Evolutionary conservation across 2,888 invertebrate species (phyloP), one percentile per base, ranked within the genome.

Genomic region (Euphydryas editha): DNA sequence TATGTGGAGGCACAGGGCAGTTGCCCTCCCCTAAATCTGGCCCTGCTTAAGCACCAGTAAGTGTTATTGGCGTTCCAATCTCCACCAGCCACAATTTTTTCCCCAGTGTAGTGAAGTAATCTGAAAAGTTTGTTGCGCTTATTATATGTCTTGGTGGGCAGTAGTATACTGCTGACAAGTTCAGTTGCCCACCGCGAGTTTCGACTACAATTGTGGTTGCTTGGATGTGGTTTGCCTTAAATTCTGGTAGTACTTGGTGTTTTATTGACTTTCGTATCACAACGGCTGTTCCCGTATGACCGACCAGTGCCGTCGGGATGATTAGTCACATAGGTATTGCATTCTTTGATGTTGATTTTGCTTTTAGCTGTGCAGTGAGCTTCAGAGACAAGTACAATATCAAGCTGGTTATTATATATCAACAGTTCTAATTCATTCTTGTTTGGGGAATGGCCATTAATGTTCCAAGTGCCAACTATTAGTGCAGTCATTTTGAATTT

Each of bases 401-500:
- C n/a, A n/a, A n/a, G n/a, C n/a, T n/a, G n/a, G n/a, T n/a, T n/a
- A n/a, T n/a, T n/a, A n/a, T n/a, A n/a, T n/a, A n/a, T n/a, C n/a
- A n/a, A n/a, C n/a, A n/a, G n/a, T n/a, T n/a, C n/a, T n/a, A n/a
- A n/a, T n/a, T n/a, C n/a, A n/a, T n/a, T n/a, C n/a, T n/a, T n/a
- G n/a, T n/a, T 73, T 20, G 70, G 67, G 6, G 67, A 1, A 1
- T 75, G 54, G 1, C 73, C 72, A 64, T 75, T 73, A 5, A 68
- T 67, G 62, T 76, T 76, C 72, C 73, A 76, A 0, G 71, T 71
- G 1, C 67, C 72, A 30, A 72, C 24, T 13, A 62, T 49, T 2
- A 71, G 30, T 0, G 56, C 57, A n/a, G 58, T 62, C 42, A 70
- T 69, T 58, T 61, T 49, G 47, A 11, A 15, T 59, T 13, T 64